Conservation (phyloP, 1,140 invertebrate genomes). For the Lamellibrachia luymesi region DNA sequence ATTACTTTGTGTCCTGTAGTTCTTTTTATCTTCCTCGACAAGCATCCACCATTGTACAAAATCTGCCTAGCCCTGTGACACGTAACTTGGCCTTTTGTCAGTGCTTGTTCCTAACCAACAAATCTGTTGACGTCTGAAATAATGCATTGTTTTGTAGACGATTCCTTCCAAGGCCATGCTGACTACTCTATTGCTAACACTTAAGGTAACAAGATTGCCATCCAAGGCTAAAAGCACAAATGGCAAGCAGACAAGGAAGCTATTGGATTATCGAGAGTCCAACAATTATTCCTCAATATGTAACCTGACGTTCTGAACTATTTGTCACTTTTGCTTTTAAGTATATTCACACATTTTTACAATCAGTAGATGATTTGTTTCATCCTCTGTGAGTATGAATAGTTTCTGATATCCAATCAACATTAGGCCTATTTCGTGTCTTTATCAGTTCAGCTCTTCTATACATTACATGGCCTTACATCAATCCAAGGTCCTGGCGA, state of each 20-base stretch:
- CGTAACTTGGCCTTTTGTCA: background rate
- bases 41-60: background rate
- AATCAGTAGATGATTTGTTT: too few species aligned
- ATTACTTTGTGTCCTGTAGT: too few species aligned
- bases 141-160: background rate
- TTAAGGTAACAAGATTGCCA: background rate
- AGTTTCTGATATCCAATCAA: too few species aligned
- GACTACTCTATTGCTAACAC: background rate
- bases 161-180: background rate
- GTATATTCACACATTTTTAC: too few species aligned
- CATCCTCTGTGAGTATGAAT: too few species aligned
- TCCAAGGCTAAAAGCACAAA: too few species aligned
- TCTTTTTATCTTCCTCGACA: background rate
- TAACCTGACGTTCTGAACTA: too few species aligned
- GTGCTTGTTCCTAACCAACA: background rate
- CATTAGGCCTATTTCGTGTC: too few species aligned
- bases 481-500: background rate
- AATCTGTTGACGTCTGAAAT: background rate
- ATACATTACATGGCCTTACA: background rate
- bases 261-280: too few species aligned
- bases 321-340: too few species aligned
- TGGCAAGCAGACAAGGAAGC: too few species aligned
- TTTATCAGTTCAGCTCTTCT: background rate
- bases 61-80: background rate
- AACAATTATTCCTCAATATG: too few species aligned